These are phyloP conservation scores for Chascanopsetta lugubris DNA, from an alignment of 2,113 vertebrate species.

Conservation along the genomic window DNA sequence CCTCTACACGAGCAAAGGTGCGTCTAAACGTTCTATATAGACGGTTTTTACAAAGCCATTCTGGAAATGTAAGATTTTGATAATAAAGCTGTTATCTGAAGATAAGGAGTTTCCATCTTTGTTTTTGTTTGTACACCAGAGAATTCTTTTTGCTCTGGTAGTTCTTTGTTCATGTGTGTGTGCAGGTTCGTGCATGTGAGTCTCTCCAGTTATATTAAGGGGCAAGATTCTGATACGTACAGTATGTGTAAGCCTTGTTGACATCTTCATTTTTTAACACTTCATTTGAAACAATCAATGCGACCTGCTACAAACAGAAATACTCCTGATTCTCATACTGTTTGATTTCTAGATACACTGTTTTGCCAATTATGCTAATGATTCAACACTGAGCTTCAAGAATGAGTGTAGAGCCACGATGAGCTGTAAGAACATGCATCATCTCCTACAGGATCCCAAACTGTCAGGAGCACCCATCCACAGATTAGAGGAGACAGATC, in stretches of 20 bases:
- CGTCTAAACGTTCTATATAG: conserved; percentile 1
- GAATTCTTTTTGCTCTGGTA: too few relatives aligned
- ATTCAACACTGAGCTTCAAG: not conserved
- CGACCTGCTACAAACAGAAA: too few relatives aligned
- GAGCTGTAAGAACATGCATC: not conserved
- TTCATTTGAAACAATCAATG: too few relatives aligned
- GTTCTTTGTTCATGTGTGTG: not conserved
- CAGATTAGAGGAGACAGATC: not conserved
- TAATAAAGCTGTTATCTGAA: too few relatives aligned
- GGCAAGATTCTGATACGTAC: too few relatives aligned
- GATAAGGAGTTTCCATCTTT: too few relatives aligned
- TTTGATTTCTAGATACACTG: too few relatives aligned
- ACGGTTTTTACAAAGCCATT: not conserved
- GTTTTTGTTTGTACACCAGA: not conserved
- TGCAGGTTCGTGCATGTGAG: not conserved
- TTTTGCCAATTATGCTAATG: too few relatives aligned
- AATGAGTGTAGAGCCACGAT: not conserved
- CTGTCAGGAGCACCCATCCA: not conserved
- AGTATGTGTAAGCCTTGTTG: too few relatives aligned
- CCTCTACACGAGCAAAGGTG: conserved; percentile 90
- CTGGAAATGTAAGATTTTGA: not conserved
- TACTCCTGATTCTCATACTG: too few relatives aligned
- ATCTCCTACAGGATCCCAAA: not conserved
- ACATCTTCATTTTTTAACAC: too few relatives aligned
- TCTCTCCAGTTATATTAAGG: not conserved